Evolutionary conservation across 2,113 vertebrate genomes (phyloP).

Genomic region (Pterocles burchelli): DNA sequence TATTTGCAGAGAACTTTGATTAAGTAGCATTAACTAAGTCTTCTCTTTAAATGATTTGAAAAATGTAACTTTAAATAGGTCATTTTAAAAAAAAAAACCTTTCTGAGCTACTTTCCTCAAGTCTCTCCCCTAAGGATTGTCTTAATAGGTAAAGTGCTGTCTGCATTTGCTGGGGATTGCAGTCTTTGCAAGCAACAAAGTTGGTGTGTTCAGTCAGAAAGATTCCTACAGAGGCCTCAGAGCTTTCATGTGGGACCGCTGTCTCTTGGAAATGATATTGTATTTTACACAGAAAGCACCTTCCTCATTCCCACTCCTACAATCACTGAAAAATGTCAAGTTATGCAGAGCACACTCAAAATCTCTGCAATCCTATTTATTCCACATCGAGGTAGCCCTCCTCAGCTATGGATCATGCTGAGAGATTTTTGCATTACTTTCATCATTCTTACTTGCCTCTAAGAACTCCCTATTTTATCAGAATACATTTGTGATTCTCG

Average conservation of each 20-base stretch:
- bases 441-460: background rate
- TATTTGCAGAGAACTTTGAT: constrained; percentile 66
- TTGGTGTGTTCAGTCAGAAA: background rate
- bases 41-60: constrained; percentile 54
- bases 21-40: constrained; percentile 67
- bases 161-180: constrained; percentile 9
- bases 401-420: background rate
- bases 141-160: constrained; percentile 6
- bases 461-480: background rate
- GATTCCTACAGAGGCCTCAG: background rate
- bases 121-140: background rate
- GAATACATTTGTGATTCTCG: background rate
- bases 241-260: background rate
- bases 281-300: background rate
- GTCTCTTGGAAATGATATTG: background rate
- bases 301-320: background rate
- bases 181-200: background rate
- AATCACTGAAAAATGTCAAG: background rate
- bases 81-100: background rate
- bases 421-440: background rate
- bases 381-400: background rate
- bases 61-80: constrained; percentile 67
- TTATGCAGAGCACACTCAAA: background rate
- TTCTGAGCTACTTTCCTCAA: background rate
- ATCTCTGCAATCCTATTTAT: background rate